Evolutionary conservation across 1,140 invertebrate species (phyloP).

Genomic region (Drosophila nannoptera): DNA sequence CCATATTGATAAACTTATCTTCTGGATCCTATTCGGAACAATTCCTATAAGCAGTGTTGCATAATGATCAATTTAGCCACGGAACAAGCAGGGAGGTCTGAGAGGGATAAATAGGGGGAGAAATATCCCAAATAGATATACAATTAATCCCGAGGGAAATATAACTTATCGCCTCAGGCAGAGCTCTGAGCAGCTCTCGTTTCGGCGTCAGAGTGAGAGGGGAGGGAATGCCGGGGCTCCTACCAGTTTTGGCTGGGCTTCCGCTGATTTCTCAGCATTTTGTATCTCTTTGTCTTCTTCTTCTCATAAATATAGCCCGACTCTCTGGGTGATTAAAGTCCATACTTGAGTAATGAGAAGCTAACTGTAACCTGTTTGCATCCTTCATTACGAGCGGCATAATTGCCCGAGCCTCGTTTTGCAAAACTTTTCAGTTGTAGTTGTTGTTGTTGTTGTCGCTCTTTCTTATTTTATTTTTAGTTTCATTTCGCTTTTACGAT

Average conservation of each 20-base stretch:
- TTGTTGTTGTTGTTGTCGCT: background rate
- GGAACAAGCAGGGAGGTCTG: too few species aligned
- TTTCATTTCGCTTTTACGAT: conserved; percentile 19
- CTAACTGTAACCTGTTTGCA: conserved; percentile 27
- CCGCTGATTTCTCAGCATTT: too few species aligned
- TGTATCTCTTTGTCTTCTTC: background rate
- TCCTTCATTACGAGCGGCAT: conserved; percentile 13
- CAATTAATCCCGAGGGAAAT: too few species aligned
- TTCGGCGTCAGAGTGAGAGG: too few species aligned
- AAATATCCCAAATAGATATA: too few species aligned
- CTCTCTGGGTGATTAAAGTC: background rate
- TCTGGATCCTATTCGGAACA: too few species aligned
- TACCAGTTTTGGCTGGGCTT: too few species aligned
- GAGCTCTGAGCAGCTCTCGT: too few species aligned
- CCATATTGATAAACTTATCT: too few species aligned
- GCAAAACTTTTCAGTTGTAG: conserved; percentile 11
- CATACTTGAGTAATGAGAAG: conserved; percentile 6
- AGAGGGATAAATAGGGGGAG: too few species aligned
- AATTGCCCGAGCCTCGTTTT: conserved; percentile 1
- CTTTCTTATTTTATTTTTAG: conserved; percentile 10
- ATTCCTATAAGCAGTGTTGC: background rate
- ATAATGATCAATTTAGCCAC: background rate
- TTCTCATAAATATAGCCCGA: background rate
- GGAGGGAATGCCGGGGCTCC: too few species aligned
- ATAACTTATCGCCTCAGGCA: too few species aligned